A percentile compares a stretch with the other conserved stretches of the same genome.
These are phyloP conservation scores for Cacatua alba DNA, from an alignment of 2,113 vertebrate species.

Conservation along the genomic window DNA sequence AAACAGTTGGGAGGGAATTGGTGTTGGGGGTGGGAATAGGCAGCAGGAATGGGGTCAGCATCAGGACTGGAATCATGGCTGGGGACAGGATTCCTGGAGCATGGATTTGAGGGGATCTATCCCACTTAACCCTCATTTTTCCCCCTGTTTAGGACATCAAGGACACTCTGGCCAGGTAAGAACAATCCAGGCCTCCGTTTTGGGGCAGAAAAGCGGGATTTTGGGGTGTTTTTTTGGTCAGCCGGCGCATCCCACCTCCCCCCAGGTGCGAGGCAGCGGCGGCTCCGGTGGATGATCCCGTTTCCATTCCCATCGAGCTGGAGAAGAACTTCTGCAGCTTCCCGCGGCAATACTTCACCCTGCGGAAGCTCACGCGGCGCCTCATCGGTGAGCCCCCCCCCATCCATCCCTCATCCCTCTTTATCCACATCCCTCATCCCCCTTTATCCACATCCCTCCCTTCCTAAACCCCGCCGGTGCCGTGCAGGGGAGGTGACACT, in stretches of 20 bases:
- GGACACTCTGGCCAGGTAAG: slow-evolving; percentile 76
- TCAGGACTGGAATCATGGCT: neutral
- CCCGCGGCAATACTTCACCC: slow-evolving; percentile 71
- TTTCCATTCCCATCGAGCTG: slow-evolving; percentile 61
- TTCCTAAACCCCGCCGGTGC: neutral
- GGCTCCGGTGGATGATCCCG: slow-evolving; percentile 30
- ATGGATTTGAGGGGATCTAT: neutral
- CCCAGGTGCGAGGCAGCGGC: slow-evolving; percentile 65
- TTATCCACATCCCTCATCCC: no score
- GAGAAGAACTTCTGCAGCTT: slow-evolving; percentile 73
- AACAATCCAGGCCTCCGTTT: neutral
- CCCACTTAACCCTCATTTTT: neutral
- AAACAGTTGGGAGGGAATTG: no score
- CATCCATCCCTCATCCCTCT: no score
- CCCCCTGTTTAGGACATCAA: slow-evolving; percentile 58
- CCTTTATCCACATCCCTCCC: neutral
- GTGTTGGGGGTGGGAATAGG: neutral
- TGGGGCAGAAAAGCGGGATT: neutral
- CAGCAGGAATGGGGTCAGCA: neutral
- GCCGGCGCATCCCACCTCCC: neutral
- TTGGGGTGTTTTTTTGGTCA: no score
- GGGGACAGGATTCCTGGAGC: neutral
- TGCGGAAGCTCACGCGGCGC: slow-evolving; percentile 72
- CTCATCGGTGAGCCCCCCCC: slow-evolving; percentile 55
- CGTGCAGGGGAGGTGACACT: slow-evolving; percentile 67